Evolutionary conservation across 2,888 invertebrate genomes (phyloP).

Genomic region (Ichneumoninae sp.): DNA sequence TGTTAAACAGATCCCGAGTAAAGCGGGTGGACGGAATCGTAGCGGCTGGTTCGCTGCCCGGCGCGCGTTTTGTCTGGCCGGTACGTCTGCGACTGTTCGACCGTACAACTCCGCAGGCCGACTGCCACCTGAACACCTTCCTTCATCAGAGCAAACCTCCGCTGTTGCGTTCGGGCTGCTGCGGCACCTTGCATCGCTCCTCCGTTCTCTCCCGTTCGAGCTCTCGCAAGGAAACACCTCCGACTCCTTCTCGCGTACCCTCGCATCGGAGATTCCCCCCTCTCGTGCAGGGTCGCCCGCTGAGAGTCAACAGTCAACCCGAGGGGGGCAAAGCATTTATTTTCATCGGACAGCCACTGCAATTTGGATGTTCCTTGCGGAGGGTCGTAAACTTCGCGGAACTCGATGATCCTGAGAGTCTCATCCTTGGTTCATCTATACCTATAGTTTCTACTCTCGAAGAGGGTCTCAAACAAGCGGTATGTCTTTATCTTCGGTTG

Average conservation of each 20-base stretch:
- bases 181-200: conserved; percentile 71
- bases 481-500: conserved; percentile 12
- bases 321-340: conserved; percentile 33
- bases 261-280: conserved; percentile 39
- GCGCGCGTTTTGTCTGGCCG: conserved; percentile 53
- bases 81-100: conserved; percentile 69
- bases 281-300: conserved; percentile 25
- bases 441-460: not conserved
- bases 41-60: not conserved
- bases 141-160: conserved; percentile 77
- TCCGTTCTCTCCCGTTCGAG: conserved; percentile 68
- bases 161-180: conserved; percentile 59
- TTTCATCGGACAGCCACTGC: conserved; percentile 29
- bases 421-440: not conserved
- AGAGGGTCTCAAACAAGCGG: not conserved
- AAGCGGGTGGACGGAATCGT: not conserved
- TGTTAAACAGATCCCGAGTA: not conserved
- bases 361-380: conserved; percentile 34
- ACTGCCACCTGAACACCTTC: conserved; percentile 79
- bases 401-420: not conserved
- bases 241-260: conserved; percentile 44
- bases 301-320: conserved; percentile 52
- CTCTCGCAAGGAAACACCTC: conserved; percentile 35
- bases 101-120: conserved; percentile 78
- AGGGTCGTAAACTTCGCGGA: conserved; percentile 7